Evolutionary conservation across 1,140 invertebrate genomes (phyloP).

Genomic region (Drosophila prosaltans): DNA sequence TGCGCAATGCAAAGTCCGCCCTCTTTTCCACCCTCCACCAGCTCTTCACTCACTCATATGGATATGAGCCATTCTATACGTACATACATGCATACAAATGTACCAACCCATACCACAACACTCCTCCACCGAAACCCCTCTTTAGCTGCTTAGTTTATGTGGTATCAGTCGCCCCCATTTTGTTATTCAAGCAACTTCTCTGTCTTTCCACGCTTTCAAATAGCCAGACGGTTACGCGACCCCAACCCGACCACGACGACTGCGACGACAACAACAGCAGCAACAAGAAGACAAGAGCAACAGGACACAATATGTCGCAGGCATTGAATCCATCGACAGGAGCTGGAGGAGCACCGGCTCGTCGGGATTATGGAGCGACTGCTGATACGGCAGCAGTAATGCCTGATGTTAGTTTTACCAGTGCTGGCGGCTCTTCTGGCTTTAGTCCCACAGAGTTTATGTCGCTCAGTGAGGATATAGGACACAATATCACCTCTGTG

Average conservation of each 20-base stretch:
- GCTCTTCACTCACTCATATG: not conserved
- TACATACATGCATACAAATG: not conserved
- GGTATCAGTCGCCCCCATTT: constrained; percentile 56
- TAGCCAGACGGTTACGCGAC: constrained; percentile 51
- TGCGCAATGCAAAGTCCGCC: constrained; percentile 48
- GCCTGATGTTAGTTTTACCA: constrained; percentile 86
- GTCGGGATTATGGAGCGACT: constrained; percentile 84
- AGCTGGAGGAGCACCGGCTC: constrained; percentile 34
- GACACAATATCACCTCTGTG: constrained; percentile 90
- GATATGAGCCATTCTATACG: not conserved
- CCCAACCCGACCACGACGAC: constrained; percentile 28
- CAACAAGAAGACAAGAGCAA: constrained; percentile 14
- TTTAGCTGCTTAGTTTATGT: constrained; percentile 16
- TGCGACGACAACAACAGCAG: constrained; percentile 27
- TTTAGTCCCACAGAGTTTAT: constrained; percentile 90
- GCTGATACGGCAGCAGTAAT: constrained; percentile 77
- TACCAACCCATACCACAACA: not conserved
- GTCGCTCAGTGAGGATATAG: constrained; percentile 89
- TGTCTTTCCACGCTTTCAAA: constrained; percentile 17
- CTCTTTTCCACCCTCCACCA: not conserved
- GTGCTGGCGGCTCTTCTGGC: constrained; percentile 82
- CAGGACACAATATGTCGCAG: constrained; percentile 55
- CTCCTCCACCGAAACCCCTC: not conserved
- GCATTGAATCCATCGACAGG: constrained; percentile 64
- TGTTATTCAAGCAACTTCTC: constrained; percentile 39